Evolutionary conservation across 2,797 vertebrate species (phyloP).

Genomic region (Netta rufina): DNA sequence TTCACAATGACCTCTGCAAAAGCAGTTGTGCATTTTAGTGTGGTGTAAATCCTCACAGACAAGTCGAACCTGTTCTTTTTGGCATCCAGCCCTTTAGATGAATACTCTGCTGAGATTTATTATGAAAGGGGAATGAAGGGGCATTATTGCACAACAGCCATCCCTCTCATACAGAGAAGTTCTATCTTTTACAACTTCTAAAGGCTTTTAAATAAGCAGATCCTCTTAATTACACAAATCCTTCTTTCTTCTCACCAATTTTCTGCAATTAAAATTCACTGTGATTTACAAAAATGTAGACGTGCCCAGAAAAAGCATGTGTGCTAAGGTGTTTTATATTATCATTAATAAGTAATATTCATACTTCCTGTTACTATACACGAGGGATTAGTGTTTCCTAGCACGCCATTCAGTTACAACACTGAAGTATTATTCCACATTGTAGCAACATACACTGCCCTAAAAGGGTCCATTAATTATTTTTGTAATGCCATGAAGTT

Average conservation of each 20-base stretch:
- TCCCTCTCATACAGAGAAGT: conserved; percentile 69
- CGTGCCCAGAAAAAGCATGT: conserved; percentile 11
- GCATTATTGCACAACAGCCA: conserved; percentile 80
- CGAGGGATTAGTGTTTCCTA: conserved; percentile 62
- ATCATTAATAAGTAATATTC: conserved; percentile 71
- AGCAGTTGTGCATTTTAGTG: conserved; percentile 82
- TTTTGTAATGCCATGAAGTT: conserved; percentile 36
- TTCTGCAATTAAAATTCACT: conserved; percentile 58
- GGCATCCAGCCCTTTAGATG: conserved; percentile 80
- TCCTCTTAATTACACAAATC: conserved; percentile 66
- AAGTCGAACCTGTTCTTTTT: conserved; percentile 88
- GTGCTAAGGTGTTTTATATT: conserved; percentile 34
- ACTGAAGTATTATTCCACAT: conserved; percentile 63
- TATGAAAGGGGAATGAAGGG: conserved; percentile 80
- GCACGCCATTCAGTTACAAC: conserved; percentile 52
- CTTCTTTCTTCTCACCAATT: conserved; percentile 57
- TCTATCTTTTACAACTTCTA: conserved; percentile 77
- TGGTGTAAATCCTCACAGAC: conserved; percentile 86
- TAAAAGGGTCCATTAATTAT: conserved; percentile 66
- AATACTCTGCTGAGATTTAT: conserved; percentile 84
- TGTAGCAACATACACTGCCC: conserved; percentile 35
- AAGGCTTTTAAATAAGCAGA: conserved; percentile 75
- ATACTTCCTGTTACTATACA: conserved; percentile 62
- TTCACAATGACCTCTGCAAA: conserved; percentile 82
- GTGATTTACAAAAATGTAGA: conserved; percentile 23